These are phyloP conservation scores for Caenorhabditis brenneri DNA, from an alignment of 1,140 invertebrate genomes.

Conservation along the genomic window DNA sequence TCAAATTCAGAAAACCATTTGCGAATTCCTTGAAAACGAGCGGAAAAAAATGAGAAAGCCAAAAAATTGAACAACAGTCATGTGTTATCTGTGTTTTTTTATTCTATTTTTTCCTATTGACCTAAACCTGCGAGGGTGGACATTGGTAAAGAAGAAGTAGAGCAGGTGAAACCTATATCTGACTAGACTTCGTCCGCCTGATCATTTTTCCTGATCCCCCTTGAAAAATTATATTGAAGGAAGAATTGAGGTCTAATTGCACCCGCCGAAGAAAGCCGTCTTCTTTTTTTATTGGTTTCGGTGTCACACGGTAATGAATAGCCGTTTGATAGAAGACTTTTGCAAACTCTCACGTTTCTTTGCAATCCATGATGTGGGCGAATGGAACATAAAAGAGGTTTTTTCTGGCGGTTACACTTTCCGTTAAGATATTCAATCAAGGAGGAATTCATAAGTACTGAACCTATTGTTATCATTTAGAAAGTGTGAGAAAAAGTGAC, in stretches of 20 bases:
- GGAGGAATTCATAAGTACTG: background rate
- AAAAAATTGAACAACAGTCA: background rate
- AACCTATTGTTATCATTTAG: background rate
- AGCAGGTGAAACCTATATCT: slow-evolving; percentile 2
- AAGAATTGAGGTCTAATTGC: slow-evolving; percentile 1
- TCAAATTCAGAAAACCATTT: too few relatives aligned
- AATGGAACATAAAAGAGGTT: background rate
- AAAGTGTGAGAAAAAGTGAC: background rate
- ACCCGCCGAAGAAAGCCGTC: background rate
- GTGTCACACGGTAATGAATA: slow-evolving; percentile 33
- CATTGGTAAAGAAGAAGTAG: background rate
- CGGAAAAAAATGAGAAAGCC: too few relatives aligned
- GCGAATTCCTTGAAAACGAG: too few relatives aligned
- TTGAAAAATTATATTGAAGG: background rate
- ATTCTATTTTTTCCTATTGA: background rate
- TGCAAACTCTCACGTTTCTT: slow-evolving; percentile 34
- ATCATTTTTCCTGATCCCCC: background rate
- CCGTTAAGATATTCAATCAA: background rate
- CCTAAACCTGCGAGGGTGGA: background rate
- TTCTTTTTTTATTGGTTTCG: slow-evolving; percentile 8
- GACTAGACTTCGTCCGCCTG: background rate
- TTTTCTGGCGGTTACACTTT: background rate
- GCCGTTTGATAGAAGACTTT: slow-evolving; percentile 16
- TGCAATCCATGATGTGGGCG: background rate
- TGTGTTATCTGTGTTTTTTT: background rate